Base-by-base conservation (phyloP, 2,888 invertebrate species). In the Macrostomum cliftonense region DNA sequence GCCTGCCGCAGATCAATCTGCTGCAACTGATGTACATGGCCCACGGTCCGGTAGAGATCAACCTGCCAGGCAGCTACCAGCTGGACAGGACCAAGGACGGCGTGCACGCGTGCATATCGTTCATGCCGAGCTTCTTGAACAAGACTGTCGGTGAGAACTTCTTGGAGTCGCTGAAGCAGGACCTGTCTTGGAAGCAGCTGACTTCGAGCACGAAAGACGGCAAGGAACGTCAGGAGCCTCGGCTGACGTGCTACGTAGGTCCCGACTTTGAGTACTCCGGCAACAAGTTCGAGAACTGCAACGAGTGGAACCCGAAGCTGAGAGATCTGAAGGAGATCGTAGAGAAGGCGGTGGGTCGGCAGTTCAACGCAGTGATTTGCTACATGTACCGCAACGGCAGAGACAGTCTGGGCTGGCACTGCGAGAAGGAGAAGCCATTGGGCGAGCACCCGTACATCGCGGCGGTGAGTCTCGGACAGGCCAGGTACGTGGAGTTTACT, bases 391-490 rank as follows among this genome's bases (percentile, higher is more conserved):
- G 46, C 28, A 58, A 61, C 51, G 65, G 63, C 2, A 55, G 61
- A 40, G 64, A 66, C 47, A 59, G 58, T 46, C 59, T 62, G 39
- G 58, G 57, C 28, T 67, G 65, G 66, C 66, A 65, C 51, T 56
- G 58, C 47, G 66, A 67, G 50, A 56, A 59, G 47, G 59, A 64
- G 52, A 55, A 57, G 5, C 54, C 55, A 1, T 54, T 67, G 51
- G 63, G 65, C 4, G 39, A 54, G 11, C 21, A 54, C 43, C 61
- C 62, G 13, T 53, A 53, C 14, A 61, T 62, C 42, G 63, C 61
- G 5, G 39, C 46, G 2, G 16, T 46, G 12, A 42, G 40, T 12
- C 12, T 46, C 5, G 46, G 46, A 4, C n/a, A n/a, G 14, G 20
- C 45, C 20, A 39, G 46, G n/a, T 14, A 12, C 16, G 44, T 46